Conservation (phyloP, 2,888 invertebrate species). For the Dryocosmus kuriphilus region DNA sequence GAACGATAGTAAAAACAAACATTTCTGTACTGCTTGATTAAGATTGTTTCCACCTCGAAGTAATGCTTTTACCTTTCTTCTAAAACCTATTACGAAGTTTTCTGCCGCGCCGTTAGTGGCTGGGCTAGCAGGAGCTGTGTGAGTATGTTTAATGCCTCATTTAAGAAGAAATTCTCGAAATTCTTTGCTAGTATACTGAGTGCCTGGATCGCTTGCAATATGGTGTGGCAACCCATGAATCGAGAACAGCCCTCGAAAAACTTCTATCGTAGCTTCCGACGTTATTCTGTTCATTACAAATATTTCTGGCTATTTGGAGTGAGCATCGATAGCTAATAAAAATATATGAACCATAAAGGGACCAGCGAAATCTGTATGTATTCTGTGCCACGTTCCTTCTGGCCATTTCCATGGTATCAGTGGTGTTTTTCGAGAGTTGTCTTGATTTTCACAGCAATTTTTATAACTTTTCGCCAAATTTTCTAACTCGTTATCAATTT, state of each 20-base stretch:
- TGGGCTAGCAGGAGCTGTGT: conserved; percentile 52
- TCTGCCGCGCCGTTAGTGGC: conserved; percentile 54
- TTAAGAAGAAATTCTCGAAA: conserved; percentile 45
- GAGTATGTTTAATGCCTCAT: conserved; percentile 50
- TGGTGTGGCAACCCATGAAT: conserved; percentile 52
- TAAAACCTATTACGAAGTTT: conserved; percentile 55
- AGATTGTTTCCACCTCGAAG: conserved; percentile 30
- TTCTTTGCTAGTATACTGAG: conserved; percentile 48
- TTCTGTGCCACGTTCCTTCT: not conserved
- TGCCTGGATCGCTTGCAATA: conserved; percentile 56
- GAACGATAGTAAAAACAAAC: conserved; percentile 49
- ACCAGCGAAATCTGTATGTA: too few species aligned
- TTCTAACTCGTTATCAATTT: too few species aligned
- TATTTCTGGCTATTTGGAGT: too few species aligned
- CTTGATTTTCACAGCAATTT: too few species aligned
- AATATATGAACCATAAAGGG: too few species aligned
- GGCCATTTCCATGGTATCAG: too few species aligned
- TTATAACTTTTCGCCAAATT: too few species aligned
- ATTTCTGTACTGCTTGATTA: conserved; percentile 1
- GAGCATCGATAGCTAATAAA: too few species aligned
- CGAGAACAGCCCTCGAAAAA: conserved; percentile 48
- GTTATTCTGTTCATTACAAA: too few species aligned
- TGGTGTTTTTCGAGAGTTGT: too few species aligned
- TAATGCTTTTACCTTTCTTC: conserved; percentile 43
- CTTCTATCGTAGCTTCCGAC: conserved; percentile 32